Evolutionary conservation across 2,113 vertebrate genomes (phyloP).

Genomic region (Trogon surrucura): DNA sequence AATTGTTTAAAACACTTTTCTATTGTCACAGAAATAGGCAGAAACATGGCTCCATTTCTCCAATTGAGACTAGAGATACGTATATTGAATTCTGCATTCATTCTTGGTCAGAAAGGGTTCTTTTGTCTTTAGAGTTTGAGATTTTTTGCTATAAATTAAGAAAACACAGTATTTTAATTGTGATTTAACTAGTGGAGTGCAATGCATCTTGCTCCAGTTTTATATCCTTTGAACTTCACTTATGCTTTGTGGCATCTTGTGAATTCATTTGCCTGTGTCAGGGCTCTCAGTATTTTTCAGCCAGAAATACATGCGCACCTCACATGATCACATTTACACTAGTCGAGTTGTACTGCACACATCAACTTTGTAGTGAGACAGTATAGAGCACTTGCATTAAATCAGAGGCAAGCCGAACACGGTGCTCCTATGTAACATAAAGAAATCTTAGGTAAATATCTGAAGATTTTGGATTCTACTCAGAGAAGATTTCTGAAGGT

Average conservation of each 20-base stretch:
- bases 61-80: neutral
- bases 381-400: neutral
- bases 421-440: rapidly evolving
- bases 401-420: neutral
- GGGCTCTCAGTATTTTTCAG: rapidly evolving
- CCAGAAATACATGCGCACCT: rapidly evolving
- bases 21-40: neutral
- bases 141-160: rapidly evolving
- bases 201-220: neutral
- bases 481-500: neutral
- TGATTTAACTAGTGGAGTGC: neutral
- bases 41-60: rapidly evolving
- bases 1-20: neutral
- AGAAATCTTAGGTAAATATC: neutral
- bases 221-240: neutral
- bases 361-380: neutral
- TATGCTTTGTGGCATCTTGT: neutral
- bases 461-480: neutral
- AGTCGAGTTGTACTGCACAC: neutral
- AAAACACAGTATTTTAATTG: neutral
- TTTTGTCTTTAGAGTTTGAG: neutral
- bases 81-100: neutral
- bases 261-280: neutral
- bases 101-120: neutral
- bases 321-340: neutral